Conservation (phyloP, 2,888 invertebrate genomes). For the Philereme transversata region DNA sequence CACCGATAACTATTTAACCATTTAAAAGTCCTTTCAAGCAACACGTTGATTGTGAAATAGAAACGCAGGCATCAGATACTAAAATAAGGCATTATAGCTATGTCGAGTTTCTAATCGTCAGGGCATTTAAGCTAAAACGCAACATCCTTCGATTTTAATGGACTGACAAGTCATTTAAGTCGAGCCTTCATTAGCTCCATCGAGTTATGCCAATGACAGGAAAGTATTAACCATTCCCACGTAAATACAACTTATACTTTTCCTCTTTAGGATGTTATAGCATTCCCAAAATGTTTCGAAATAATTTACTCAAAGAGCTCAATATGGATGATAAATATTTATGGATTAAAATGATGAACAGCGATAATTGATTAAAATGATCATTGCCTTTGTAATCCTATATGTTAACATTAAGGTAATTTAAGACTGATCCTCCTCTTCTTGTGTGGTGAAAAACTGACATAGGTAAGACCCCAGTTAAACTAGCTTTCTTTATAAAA, state of each 20-base stretch:
- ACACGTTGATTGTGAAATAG: too few relatives aligned
- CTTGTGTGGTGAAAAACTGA: too few relatives aligned
- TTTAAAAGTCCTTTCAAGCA: too few relatives aligned
- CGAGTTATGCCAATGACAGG: conserved; percentile 23
- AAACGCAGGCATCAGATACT: too few relatives aligned
- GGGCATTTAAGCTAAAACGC: background rate
- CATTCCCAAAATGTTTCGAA: conserved; percentile 10
- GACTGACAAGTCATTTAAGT: conserved; percentile 25
- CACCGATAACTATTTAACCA: too few relatives aligned
- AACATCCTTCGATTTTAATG: conserved; percentile 32
- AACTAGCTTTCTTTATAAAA: too few relatives aligned
- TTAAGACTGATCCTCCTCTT: too few relatives aligned
- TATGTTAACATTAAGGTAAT: too few relatives aligned
- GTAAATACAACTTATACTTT: background rate
- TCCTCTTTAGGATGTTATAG: background rate
- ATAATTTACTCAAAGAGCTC: background rate
- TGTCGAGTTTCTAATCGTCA: too few relatives aligned
- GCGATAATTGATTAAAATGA: background rate
- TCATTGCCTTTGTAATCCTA: background rate
- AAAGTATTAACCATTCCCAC: conserved; percentile 24
- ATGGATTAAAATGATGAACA: background rate
- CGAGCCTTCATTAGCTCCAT: conserved; percentile 22
- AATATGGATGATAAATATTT: too few relatives aligned
- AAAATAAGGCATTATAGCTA: too few relatives aligned
- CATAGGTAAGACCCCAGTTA: too few relatives aligned